Base-by-base conservation (phyloP, 2,797 vertebrate species). In the Clarias pachynema region DNA sequence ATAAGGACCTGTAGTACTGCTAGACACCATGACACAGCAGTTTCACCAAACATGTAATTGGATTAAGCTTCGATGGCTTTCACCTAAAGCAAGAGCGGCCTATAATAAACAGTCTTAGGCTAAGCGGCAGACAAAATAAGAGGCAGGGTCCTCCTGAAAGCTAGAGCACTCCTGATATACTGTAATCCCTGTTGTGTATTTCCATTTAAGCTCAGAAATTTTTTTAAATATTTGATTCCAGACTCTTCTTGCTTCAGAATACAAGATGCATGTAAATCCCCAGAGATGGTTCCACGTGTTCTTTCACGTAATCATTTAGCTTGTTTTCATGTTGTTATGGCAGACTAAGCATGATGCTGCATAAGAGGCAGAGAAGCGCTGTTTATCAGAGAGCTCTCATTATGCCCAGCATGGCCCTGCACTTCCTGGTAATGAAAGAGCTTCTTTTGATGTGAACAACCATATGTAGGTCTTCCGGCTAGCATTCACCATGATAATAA, bases 21-120 rank as follows among this genome's bases (percentile, higher is more conserved):
- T 81, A 74, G 79, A 81, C 40, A 69, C 66, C 31, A 53, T 86
- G 83, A 87, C 85, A 84, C 82, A 87, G 44, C 84, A 89, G 31
- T 63, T 63, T 86, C 82, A 65, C 37, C 66, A 56, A 86, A 82
- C 74, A 75, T 86, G 29, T 83, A 89, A 87, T 87, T 72, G 73
- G 84, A 87, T 83, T 75, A 83, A 74, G 60, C 72, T 62, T 82
- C 29, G 1, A 22, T 69, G 85, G 53, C 65, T 86, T 85, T 82
- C 77, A 49, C 49, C 26, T 34, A 37, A 26, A 57, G 60, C 62
- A 59, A 85, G 77, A 53, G 59, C 37, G 5, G 18, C 34, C 79
- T 82, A 59, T 74, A 81, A 69, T 69, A 34, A 81, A 34, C 60
- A 63, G 72, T 73, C 63, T 84, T 15, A 78, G 62, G 15, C 60